Evolutionary conservation across 2,797 vertebrate species (phyloP).

Genomic region (Protonibea diacanthus): DNA sequence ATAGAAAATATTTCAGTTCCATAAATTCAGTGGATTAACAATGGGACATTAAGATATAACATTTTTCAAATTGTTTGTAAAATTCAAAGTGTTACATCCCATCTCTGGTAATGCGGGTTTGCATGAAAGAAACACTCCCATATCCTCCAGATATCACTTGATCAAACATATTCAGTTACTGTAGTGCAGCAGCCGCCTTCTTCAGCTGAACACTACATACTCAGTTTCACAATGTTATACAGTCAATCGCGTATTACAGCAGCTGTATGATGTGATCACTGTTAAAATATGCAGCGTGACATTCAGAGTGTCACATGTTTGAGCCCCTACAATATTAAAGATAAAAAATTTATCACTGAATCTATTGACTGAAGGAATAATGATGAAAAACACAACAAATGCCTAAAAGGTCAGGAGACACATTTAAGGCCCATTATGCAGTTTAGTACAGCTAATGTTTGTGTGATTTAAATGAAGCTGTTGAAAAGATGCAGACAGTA

Average conservation of each 20-base stretch:
- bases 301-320: constrained; percentile 42
- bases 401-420: constrained; percentile 21
- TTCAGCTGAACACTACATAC: neutral
- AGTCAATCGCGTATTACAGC: constrained; percentile 8
- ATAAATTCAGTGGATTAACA: no score
- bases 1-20: neutral
- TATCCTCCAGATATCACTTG: neutral
- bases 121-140: neutral
- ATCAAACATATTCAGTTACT: neutral
- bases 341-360: no score
- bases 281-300: constrained; percentile 37
- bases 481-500: constrained; percentile 4
- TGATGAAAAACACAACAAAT: constrained; percentile 23
- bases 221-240: neutral
- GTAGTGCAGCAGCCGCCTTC: neutral
- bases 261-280: neutral
- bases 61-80: neutral
- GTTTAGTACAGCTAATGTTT: constrained; percentile 5
- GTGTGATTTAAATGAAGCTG: constrained; percentile 11
- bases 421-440: neutral
- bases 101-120: neutral
- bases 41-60: neutral
- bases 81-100: neutral
- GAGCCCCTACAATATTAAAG: constrained; percentile 15
- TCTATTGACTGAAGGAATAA: constrained; percentile 4